A percentile compares a stretch with the other conserved stretches of the same genome.
Conservation (phyloP, 2,797 vertebrate species). For the Eulemur mongoz region DNA sequence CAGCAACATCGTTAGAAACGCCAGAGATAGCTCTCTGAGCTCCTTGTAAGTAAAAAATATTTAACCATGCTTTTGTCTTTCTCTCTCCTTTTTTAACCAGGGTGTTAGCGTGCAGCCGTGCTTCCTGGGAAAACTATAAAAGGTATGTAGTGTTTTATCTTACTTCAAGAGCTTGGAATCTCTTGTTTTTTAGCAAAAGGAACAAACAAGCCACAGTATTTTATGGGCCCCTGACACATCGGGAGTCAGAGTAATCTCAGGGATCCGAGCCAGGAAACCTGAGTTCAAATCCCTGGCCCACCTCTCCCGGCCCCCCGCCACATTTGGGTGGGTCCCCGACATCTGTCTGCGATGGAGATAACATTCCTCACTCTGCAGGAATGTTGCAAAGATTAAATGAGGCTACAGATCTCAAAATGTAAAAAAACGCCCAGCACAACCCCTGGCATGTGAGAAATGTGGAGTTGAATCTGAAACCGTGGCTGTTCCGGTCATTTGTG, state of each 20-base stretch:
- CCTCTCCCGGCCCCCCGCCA: not conserved
- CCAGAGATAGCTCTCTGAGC: not conserved
- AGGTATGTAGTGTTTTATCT: not conserved
- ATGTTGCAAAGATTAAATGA: not conserved
- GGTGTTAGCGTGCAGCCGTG: not conserved
- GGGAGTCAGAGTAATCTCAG: not conserved
- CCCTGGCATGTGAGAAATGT: not conserved
- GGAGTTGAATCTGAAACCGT: fast-evolving
- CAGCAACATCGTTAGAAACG: not conserved
- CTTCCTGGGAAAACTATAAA: not conserved
- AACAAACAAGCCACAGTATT: not conserved
- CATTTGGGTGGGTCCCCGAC: not conserved
- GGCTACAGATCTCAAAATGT: fast-evolving
- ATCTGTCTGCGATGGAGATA: not conserved
- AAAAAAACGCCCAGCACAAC: not conserved
- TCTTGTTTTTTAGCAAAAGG: constrained; percentile 41
- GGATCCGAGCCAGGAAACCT: constrained; percentile 5
- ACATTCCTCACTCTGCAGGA: not conserved
- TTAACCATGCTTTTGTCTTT: not conserved
- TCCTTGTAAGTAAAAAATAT: not conserved
- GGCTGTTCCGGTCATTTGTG: fast-evolving
- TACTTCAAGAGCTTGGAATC: not conserved
- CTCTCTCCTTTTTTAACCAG: not conserved
- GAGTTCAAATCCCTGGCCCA: not conserved
- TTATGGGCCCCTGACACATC: not conserved